Evolutionary conservation across 2,888 invertebrate genomes (phyloP), one percentile per base, ranked within the genome.

Genomic region (Phortica okadai): DNA sequence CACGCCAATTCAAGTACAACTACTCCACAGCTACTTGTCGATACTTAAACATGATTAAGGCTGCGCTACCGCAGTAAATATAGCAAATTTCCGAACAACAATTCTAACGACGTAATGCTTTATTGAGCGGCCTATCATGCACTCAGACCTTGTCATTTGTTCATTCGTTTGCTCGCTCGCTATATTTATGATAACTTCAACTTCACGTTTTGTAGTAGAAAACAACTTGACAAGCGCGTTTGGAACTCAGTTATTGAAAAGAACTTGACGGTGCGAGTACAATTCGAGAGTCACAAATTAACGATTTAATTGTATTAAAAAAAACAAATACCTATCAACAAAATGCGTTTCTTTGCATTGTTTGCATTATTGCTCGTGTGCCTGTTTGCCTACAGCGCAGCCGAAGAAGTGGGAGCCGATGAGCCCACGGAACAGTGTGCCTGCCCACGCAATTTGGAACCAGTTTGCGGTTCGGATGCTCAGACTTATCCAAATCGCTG

Each of bases 401-500:
- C 79, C 6, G 84, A 64, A 78, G 78, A 33, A 77, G 85, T 41
- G 42, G 67, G 7, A 3, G 2, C 0, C 81, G 74, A 8, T 73
- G 2, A 41, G 10, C 10, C n/a, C 6, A 41, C 33, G 44, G 59
- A 74, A 16, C 11, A 7, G 11, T 88, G 87, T 66, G 62, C 78
- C 11, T 87, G 86, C 21, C 78, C 83, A 14, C 83, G 83, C 62
- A 82, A 78, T 4, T 78, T 82, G 56, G 78, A 81, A 25, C 84
- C 83, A 25, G 84, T 87, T 21, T 87, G 87, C 59, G 86, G 80
- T 1, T 82, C 84, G 1, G 82, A 87, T 73, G 41, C 58, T 1
- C 74, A 77, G 8, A 86, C 85, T 21, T 90, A 90, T 74, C n/a
- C 76, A 54, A 90, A 89, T 78, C 33, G 16, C 3, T 90, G 90